phyloP scores from a whole-genome alignment of 2,888 invertebrate species.

The Heliconius aoede region DNA sequence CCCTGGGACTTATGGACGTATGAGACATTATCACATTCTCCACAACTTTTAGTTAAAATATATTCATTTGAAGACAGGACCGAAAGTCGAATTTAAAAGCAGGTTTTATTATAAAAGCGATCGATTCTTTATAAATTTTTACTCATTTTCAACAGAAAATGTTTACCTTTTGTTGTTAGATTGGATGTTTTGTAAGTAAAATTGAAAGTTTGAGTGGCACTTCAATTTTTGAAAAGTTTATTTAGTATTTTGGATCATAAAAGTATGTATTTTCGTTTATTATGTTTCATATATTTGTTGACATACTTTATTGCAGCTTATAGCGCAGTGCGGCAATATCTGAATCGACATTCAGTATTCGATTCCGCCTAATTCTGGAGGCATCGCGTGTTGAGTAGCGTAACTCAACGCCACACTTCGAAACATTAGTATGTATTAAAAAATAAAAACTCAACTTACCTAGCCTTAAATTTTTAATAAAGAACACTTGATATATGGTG shows the following conservation, averaged over 20 bases:
- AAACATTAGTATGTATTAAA: background rate
- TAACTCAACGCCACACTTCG: background rate
- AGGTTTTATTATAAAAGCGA: background rate
- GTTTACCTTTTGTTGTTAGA: conserved; percentile 10
- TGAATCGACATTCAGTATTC: too few relatives aligned
- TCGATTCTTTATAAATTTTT: background rate
- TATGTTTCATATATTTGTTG: background rate
- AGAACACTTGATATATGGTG: conserved; percentile 83
- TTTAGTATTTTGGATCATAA: background rate
- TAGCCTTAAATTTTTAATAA: conserved; percentile 82
- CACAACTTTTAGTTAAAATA: background rate
- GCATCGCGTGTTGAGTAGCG: background rate
- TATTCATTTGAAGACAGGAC: background rate
- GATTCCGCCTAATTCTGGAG: background rate
- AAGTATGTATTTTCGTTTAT: background rate
- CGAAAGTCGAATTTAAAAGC: background rate
- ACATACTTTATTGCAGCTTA: too few relatives aligned
- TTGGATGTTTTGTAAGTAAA: conserved; percentile 20
- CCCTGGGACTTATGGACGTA: too few relatives aligned
- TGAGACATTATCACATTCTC: too few relatives aligned
- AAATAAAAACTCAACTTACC: conserved; percentile 67
- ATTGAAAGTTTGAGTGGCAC: conserved; percentile 16
- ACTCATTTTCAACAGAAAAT: conserved; percentile 5
- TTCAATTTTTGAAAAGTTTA: conserved; percentile 9
- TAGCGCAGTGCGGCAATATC: too few relatives aligned